Base-by-base conservation (phyloP, 1,140 invertebrate genomes). In the Heliconius himera region DNA sequence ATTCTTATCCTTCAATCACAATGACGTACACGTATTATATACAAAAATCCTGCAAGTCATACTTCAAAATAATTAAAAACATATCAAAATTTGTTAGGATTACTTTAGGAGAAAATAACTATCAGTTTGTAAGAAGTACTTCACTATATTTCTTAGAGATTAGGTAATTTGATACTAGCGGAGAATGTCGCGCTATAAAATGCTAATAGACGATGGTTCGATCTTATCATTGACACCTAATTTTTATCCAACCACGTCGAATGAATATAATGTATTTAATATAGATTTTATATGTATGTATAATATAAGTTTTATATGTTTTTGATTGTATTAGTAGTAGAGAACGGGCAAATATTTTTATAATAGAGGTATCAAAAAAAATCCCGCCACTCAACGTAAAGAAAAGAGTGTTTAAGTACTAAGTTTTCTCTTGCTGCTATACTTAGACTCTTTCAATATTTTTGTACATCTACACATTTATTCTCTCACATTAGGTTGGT, bases 121-220 rank as follows among this genome's bases (percentile, higher is more conserved):
- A 29, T 66, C 4, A 29, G 4, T 66, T 66, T 22, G 13, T 22
- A 66, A 66, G 11, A 66, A 66, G 60, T 66, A 29, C 22, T 22
- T 26, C 16, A 66, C 60, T 29, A 29, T 66, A 66, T 66, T 26
- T 66, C 9, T 66, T 66, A 66, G 22, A 66, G 60, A 66, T 66
- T 66, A 66, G 60, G 60, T 66, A 29, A 66, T 29, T 66, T 66
- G 60, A 66, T 26, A 66, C 22, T 29, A 66, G 60, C 22, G 60
- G 29, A 66, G 22, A 66, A 66, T 16, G 60, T 66, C 60, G 60
- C 60, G 60, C 60, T 66, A 66, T 66, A 66, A 66, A 66, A 66
- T 66, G 60, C 60, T 66, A 66, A 66, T 66, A 66, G 60, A 66
- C 60, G 60, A 66, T 66, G 60, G 22, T 66, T 29, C 60, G 60